These are phyloP conservation scores for Porites evermanni DNA, from an alignment of 92 coral and sea anemone species.

Conservation along the genomic window DNA sequence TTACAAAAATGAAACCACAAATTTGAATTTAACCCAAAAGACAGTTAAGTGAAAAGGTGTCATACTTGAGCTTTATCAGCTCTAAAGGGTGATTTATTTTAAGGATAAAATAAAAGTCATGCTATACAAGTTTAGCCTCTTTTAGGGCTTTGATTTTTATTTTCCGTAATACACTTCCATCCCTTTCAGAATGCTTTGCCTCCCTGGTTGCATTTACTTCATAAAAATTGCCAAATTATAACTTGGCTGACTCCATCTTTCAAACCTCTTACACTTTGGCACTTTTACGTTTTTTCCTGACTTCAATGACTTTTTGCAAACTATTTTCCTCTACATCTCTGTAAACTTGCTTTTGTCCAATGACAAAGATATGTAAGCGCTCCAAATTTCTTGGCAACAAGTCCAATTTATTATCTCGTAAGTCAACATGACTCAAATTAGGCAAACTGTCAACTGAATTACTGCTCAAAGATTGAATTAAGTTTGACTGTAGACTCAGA, in stretches of 20 bases:
- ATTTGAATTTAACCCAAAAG: too few relatives aligned
- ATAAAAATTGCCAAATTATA: too few relatives aligned
- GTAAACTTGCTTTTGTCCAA: slow-evolving; percentile 52
- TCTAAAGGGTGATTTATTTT: too few relatives aligned
- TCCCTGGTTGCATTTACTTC: too few relatives aligned
- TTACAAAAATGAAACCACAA: too few relatives aligned
- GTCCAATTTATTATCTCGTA: slow-evolving; percentile 75
- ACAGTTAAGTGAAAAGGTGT: too few relatives aligned
- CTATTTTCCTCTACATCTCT: slow-evolving; percentile 52
- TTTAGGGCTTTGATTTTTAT: too few relatives aligned
- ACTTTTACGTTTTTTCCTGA: slow-evolving; percentile 55
- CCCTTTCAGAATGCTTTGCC: too few relatives aligned
- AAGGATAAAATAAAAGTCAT: too few relatives aligned
- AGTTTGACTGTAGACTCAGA: slow-evolving; percentile 73
- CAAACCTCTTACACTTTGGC: neutral
- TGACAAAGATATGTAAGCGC: slow-evolving; percentile 72
- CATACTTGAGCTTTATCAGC: too few relatives aligned
- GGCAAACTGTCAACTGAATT: slow-evolving; percentile 49
- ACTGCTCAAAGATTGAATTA: slow-evolving; percentile 62
- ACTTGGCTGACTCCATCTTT: neutral
- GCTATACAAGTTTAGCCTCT: too few relatives aligned
- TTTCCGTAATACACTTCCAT: too few relatives aligned
- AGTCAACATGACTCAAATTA: slow-evolving; percentile 72
- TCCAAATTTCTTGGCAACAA: slow-evolving; percentile 81
- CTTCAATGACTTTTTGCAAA: slow-evolving; percentile 42